These are phyloP conservation scores for Pelmatolapia mariae DNA, from an alignment of 2,113 vertebrate species.

Conservation along the genomic window DNA sequence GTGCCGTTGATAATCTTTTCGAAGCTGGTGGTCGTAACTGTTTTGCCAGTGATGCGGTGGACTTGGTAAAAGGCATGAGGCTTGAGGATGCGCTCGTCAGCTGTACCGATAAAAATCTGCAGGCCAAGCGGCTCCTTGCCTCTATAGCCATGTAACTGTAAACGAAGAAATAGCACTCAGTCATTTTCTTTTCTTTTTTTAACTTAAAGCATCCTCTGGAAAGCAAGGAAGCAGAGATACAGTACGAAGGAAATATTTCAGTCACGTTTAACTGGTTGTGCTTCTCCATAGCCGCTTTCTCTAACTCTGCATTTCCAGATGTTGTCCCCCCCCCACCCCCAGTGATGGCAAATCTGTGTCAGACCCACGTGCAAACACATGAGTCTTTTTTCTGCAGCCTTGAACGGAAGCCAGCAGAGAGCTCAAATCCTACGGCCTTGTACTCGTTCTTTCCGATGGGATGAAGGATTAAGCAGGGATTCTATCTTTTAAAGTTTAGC, in stretches of 20 bases:
- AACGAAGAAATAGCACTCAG: neutral
- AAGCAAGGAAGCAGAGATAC: neutral
- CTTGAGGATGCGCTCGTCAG: conserved; percentile 93
- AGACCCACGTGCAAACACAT: conserved; percentile 8
- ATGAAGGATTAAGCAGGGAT: neutral
- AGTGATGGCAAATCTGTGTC: neutral
- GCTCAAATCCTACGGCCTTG: neutral
- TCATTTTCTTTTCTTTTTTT: neutral
- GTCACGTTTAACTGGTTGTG: neutral
- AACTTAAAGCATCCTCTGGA: neutral
- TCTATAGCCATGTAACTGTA: conserved; percentile 90
- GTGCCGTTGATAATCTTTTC: conserved; percentile 92
- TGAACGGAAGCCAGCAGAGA: conserved; percentile 17
- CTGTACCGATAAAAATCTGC: conserved; percentile 98
- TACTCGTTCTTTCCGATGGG: neutral
- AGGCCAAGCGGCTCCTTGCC: conserved; percentile 91
- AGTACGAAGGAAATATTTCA: neutral
- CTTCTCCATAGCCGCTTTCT: neutral
- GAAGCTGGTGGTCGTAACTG: conserved; percentile 94
- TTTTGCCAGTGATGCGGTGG: conserved; percentile 96
- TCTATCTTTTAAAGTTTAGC: neutral
- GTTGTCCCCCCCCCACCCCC: neutral
- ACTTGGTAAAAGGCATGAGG: conserved; percentile 99
- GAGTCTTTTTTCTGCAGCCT: conserved; percentile 8
- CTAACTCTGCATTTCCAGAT: conserved; percentile 18